phyloP scores from a whole-genome alignment of 2,797 vertebrate genomes.

The Lacerta viridis region DNA sequence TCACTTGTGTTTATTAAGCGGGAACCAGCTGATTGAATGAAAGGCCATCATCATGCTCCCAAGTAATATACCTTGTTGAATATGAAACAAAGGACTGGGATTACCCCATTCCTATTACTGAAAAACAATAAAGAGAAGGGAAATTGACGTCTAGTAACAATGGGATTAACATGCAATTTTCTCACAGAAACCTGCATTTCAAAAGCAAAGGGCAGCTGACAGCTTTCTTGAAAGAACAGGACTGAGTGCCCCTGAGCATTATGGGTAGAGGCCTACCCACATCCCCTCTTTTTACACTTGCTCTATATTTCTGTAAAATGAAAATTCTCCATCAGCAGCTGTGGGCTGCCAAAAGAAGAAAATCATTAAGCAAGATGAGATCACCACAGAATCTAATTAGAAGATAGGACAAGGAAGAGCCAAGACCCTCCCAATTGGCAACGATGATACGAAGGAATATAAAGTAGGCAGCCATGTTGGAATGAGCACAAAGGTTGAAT shows the following conservation, averaged over 20 bases:
- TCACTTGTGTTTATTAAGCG: no score
- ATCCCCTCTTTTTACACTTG: not conserved
- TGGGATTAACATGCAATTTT: not conserved
- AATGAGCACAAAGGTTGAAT: no score
- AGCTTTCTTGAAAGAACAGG: not conserved
- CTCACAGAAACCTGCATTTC: not conserved
- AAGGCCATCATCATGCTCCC: not conserved
- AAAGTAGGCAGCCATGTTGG: no score
- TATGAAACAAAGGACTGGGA: not conserved
- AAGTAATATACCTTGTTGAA: not conserved
- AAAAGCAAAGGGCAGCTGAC: accelerated
- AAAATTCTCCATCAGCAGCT: not conserved
- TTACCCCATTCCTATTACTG: accelerated
- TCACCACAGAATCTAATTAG: not conserved
- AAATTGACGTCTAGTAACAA: not conserved
- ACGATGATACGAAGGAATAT: no score
- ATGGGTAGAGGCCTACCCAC: not conserved
- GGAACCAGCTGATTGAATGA: not conserved
- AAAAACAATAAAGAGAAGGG: not conserved
- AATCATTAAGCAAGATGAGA: not conserved
- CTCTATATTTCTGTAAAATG: not conserved
- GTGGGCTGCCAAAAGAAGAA: conserved; percentile 1
- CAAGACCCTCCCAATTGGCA: not conserved
- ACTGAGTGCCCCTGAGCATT: accelerated
- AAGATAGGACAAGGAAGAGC: not conserved